Percentiles rank a stretch among this genome's conserved stretches.
Evolutionary conservation across 2,797 vertebrate species (phyloP).

Genomic region (Aplochiton taeniatus): DNA sequence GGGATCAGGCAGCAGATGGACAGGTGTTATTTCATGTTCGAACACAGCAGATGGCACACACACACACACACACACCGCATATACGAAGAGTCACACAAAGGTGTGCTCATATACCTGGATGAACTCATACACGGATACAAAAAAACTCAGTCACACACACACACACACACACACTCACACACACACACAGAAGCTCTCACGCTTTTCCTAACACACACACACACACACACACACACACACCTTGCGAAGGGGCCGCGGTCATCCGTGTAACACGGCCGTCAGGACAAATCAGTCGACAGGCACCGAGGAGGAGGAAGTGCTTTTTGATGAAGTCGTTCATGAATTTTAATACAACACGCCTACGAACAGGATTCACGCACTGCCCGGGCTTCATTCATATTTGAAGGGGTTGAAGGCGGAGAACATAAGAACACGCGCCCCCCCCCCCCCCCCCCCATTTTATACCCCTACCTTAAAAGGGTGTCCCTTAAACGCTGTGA

Average conservation of each 20-base stretch:
- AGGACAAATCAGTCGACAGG: conserved; percentile 90
- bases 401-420: conserved; percentile 86
- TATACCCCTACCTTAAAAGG: conserved; percentile 4
- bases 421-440: conserved; percentile 78
- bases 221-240: conserved; percentile 78
- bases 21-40: conserved; percentile 98
- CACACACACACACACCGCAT: conserved; percentile 7
- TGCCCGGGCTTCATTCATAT: conserved; percentile 89
- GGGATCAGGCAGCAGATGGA: conserved; percentile 91
- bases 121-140: neutral
- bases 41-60: conserved; percentile 31
- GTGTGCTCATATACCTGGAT: no score
- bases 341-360: conserved; percentile 98
- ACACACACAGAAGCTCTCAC: conserved; percentile 6
- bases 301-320: conserved; percentile 86
- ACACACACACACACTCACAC: neutral
- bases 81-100: neutral
- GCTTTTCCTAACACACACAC: neutral
- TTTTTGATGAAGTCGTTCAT: conserved; percentile 99
- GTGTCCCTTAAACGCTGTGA: conserved; percentile 45
- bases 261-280: conserved; percentile 91
- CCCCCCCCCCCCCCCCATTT: no score
- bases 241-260: conserved; percentile 88
- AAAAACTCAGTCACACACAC: conserved; percentile 16
- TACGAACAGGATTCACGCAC: conserved; percentile 90